Base-by-base conservation (phyloP, 2,113 vertebrate genomes). In the Menura novaehollandiae region DNA sequence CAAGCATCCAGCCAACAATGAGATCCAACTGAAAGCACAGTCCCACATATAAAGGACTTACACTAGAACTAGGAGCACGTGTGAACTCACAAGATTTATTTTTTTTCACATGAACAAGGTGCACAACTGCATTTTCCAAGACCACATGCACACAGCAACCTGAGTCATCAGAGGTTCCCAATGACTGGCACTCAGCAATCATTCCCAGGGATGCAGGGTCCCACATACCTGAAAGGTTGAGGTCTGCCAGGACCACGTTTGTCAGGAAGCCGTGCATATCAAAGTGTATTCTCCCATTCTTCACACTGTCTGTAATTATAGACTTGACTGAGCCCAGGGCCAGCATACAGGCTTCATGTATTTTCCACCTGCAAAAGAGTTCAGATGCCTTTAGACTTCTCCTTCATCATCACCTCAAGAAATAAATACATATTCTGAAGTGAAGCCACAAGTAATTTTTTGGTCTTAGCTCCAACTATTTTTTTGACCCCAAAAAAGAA, bases 221-320 rank as follows among this genome's bases (percentile, higher is more conserved):
- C 53, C 53, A 79, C 46, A 24, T 91, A 99, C 99, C 98, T 92
- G 99, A 96, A 58, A 99, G 97, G 97, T 98, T 99, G 96, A 99
- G 99, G 95, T 99, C 99, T 43, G 98, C 98, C 28, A 99, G 98
- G 77, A 99, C 98, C 22, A 99, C 99, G 5, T 97, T 97, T 46
- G 99, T 99, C 86, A 99, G 98, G 98, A 99, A 99, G 27, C 99
- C 99, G 4, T 99, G 99, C 99, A 99, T 99, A 95, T 99, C 99
- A 44, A 99, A 99, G 89, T 99, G 99, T 71, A 99, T 97, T 11
- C 99, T 98, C 37, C 99, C 99, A 12, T 98, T 99, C 96, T 99
- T 99, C 95, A 99, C 99, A 10, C 99, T 99, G 96, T 99, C 99
- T 16, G 99, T 99, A 94, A 99, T 98, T 84, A 99, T 98, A 64